Conservation (phyloP, 1,140 invertebrate genomes). For the Bradynema listronoti region DNA sequence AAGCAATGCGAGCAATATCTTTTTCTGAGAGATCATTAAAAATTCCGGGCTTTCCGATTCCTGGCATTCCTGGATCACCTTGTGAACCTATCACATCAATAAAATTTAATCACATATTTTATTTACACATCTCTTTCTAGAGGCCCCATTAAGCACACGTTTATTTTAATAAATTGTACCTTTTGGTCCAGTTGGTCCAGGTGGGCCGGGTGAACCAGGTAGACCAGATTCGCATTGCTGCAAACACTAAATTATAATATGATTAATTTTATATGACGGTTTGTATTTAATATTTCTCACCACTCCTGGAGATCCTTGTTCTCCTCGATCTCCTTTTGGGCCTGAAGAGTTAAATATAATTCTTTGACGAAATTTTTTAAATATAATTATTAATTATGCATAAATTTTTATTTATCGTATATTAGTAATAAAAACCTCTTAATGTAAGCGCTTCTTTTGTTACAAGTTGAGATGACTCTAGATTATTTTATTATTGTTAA, state of each 20-base stretch:
- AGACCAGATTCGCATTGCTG: slow-evolving; percentile 11
- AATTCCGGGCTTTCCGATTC: slow-evolving; percentile 27
- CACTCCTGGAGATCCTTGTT: slow-evolving; percentile 13
- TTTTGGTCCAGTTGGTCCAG: slow-evolving; percentile 23
- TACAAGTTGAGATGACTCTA: too few relatives aligned
- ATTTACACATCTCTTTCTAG: slow-evolving; percentile 1
- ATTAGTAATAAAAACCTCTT: too few relatives aligned
- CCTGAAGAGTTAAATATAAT: too few relatives aligned
- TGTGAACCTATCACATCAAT: not conserved
- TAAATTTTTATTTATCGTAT: too few relatives aligned
- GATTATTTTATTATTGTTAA: too few relatives aligned
- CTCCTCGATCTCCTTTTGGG: slow-evolving; percentile 17
- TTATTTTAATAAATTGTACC: not conserved
- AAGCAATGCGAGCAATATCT: slow-evolving; percentile 41
- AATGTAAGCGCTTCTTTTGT: too few relatives aligned
- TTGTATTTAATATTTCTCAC: too few relatives aligned
- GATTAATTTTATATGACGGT: not conserved
- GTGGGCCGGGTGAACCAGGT: slow-evolving; percentile 22
- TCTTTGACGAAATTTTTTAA: too few relatives aligned
- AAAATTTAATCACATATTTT: not conserved
- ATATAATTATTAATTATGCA: not conserved
- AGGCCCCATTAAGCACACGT: not conserved
- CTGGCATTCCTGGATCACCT: slow-evolving; percentile 32
- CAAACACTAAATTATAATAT: not conserved
- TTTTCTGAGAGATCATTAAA: slow-evolving; percentile 38